Conservation (phyloP, 35 echinoderm and acorn worm species). For the Patiria miniata region DNA sequence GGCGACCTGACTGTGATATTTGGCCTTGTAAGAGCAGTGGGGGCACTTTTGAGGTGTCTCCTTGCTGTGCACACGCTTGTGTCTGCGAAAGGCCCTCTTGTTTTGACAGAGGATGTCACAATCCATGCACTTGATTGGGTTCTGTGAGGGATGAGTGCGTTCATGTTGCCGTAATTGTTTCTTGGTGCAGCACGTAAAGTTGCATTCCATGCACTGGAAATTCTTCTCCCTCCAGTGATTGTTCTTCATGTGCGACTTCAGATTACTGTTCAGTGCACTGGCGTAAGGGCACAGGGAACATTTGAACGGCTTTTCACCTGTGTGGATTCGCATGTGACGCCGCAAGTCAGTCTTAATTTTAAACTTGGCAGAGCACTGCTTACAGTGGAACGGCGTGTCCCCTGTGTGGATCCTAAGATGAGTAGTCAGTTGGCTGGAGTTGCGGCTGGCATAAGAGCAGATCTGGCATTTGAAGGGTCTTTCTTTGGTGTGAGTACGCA, state of each 20-base stretch:
- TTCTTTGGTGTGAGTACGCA: slow-evolving; percentile 63
- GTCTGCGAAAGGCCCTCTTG: slow-evolving; percentile 32
- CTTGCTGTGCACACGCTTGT: slow-evolving; percentile 64
- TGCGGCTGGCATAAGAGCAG: slow-evolving; percentile 75
- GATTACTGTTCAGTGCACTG: slow-evolving; percentile 49
- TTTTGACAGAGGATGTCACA: slow-evolving; percentile 50
- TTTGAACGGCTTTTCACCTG: slow-evolving; percentile 66
- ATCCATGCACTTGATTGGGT: slow-evolving; percentile 59
- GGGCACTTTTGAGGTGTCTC: slow-evolving; percentile 47
- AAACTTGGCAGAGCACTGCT: slow-evolving; percentile 70
- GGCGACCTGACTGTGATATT: slow-evolving; percentile 37
- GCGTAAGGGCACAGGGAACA: slow-evolving; percentile 63
- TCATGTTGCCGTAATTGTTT: slow-evolving; percentile 50
- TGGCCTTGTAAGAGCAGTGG: slow-evolving; percentile 50
- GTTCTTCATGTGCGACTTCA: slow-evolving; percentile 62
- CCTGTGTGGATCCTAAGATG: slow-evolving; percentile 80
- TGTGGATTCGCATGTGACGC: slow-evolving; percentile 67
- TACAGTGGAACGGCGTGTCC: slow-evolving; percentile 77
- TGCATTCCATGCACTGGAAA: slow-evolving; percentile 67
- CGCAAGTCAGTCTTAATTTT: slow-evolving; percentile 68
- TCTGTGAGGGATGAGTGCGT: slow-evolving; percentile 23
- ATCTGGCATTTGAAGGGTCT: slow-evolving; percentile 78
- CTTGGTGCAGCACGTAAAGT: slow-evolving; percentile 50
- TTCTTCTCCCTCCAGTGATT: slow-evolving; percentile 55
- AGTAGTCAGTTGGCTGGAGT: slow-evolving; percentile 69